A percentile compares a stretch with the other conserved stretches of the same genome.
phyloP scores from a whole-genome alignment of 2,113 vertebrate species.

The Mola mola region DNA sequence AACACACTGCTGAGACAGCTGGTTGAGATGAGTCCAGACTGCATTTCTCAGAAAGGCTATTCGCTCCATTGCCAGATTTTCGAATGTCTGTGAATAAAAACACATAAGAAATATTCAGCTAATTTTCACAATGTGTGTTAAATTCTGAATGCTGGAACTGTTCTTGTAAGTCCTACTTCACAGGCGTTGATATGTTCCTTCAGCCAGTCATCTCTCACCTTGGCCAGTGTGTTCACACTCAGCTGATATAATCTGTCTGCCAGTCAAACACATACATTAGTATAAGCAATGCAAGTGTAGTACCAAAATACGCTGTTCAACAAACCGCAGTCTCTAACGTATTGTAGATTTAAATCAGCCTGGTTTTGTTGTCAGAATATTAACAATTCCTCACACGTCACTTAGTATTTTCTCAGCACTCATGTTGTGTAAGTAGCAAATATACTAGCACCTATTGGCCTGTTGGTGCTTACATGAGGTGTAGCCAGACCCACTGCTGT shows the following conservation, averaged over 20 bases:
- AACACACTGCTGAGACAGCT: constrained; percentile 92
- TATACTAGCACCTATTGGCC: no score
- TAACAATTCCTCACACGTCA: neutral
- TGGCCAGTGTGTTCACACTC: constrained; percentile 81
- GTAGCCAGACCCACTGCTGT: no score
- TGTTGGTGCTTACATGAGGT: no score
- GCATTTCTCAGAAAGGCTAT: constrained; percentile 89
- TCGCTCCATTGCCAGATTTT: constrained; percentile 88
- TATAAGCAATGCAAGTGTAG: neutral
- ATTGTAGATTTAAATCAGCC: neutral
- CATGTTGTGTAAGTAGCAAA: no score
- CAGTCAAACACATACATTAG: constrained; percentile 5
- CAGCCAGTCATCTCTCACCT: constrained; percentile 89
- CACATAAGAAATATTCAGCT: neutral
- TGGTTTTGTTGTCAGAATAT: neutral
- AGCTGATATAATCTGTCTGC: constrained; percentile 87
- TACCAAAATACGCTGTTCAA: no score
- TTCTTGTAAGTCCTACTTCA: constrained; percentile 86
- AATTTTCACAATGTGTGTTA: neutral
- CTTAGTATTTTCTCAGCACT: no score
- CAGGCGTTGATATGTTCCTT: constrained; percentile 89
- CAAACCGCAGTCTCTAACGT: no score
- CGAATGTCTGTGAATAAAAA: constrained; percentile 82
- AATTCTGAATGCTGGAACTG: no score
- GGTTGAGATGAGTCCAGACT: constrained; percentile 93